Conservation (phyloP, 2,113 vertebrate species). For the Tamias sibiricus region DNA sequence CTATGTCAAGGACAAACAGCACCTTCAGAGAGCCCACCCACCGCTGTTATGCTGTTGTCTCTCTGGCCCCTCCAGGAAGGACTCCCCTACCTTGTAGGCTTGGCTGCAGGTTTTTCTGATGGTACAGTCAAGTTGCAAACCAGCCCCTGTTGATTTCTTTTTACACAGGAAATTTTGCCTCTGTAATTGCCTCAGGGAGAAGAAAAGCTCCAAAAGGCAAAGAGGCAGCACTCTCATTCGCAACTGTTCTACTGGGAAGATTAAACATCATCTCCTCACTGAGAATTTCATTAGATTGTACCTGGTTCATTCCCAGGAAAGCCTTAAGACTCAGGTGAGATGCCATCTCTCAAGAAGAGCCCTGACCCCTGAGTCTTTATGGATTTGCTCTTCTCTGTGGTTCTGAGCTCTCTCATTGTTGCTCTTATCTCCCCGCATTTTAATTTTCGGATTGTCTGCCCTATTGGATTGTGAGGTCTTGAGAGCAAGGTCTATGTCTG, state of each 20-base stretch:
- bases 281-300: conserved; percentile 45
- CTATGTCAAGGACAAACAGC: background rate
- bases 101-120: background rate
- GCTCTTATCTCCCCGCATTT: conserved; percentile 39
- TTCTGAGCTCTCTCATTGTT: background rate
- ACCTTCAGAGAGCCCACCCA: background rate
- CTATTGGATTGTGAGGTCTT: background rate
- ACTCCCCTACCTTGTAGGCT: background rate
- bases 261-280: conserved; percentile 54
- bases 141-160: background rate
- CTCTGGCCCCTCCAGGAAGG: background rate
- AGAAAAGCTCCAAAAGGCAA: conserved; percentile 20
- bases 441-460: conserved; percentile 45
- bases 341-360: background rate
- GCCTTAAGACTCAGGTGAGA: background rate
- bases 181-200: conserved; percentile 55
- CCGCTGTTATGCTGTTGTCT: background rate
- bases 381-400: background rate
- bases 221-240: background rate
- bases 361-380: background rate
- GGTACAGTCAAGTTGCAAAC: conserved; percentile 6
- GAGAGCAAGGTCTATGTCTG: background rate
- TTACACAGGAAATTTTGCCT: conserved; percentile 36
- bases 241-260: conserved; percentile 26
- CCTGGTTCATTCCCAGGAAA: background rate